Evolutionary conservation across 2,797 vertebrate genomes (phyloP).

Genomic region (Coilia nasus): DNA sequence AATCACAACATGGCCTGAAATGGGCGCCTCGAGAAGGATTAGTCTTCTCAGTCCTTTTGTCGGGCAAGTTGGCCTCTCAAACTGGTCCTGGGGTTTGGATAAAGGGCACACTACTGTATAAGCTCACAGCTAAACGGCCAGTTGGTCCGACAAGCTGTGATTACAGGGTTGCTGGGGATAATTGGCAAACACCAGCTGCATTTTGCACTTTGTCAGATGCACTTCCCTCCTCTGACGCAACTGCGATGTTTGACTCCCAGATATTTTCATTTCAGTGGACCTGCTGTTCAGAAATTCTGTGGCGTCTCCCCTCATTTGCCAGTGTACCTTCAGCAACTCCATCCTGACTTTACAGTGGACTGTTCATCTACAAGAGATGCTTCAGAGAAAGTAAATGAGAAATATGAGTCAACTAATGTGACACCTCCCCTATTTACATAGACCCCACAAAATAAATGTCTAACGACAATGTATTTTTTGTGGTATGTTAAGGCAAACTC

Average conservation of each 20-base stretch:
- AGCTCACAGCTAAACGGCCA: background rate
- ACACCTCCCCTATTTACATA: background rate
- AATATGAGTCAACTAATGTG: background rate
- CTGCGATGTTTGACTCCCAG: too few species aligned
- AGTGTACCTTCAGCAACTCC: background rate
- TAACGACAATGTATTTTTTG: background rate
- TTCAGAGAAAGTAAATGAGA: background rate
- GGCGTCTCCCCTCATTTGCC: background rate
- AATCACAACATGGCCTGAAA: background rate
- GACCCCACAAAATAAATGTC: background rate
- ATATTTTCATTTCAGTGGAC: too few species aligned
- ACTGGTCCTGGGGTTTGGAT: background rate
- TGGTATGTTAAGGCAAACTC: background rate
- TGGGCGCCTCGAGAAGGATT: background rate
- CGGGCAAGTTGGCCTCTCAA: background rate
- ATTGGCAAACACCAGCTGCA: constrained; percentile 18
- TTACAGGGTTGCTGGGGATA: constrained; percentile 14
- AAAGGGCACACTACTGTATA: background rate
- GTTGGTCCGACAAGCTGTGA: constrained; percentile 6
- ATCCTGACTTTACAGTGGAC: background rate
- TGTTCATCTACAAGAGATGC: background rate
- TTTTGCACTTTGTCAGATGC: constrained; percentile 6
- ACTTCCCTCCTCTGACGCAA: background rate
- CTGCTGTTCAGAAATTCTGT: too few species aligned
- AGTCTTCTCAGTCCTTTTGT: background rate